Base-by-base conservation (phyloP, 1,140 invertebrate genomes). In the Zaprionus nigranus region DNA sequence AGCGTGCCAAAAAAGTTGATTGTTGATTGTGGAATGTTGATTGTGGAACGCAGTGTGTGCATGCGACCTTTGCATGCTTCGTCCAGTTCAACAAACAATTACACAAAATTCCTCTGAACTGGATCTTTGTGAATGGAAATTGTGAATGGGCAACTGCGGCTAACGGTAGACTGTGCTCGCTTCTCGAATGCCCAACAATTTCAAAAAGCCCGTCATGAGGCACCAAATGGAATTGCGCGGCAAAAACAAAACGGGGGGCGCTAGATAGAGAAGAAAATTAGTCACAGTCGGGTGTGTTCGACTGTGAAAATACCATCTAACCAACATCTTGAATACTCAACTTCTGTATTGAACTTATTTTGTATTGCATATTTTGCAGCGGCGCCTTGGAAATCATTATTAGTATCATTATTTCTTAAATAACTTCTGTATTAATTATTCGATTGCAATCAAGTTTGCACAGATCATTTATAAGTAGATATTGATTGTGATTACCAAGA, bases 21-120 rank as follows among this genome's bases (percentile, higher is more conserved):
- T 78, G 59, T 46, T 81, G 79, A 76, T 64, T 72, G 78, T 34
- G 49, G 67, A 78, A 22, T 77, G 57, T 28, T 79, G 70, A 67
- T 17, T 57, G 81, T 54, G 79, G 78, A 54, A 51, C 46, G 56
- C 71, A 76, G 73, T 43, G 49, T 65, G 26, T 34, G 30, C 30
- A 34, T 34, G 30, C 30, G 30, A 30, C 40, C 40, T 2, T 15
- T 43, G 0, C 40, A 43, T 17, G 2, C n/a, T n/a, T 17, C 38
- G 53, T 11, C 20, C 46, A 13, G 20, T 51, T 51, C 46, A 51
- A 51, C 46, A 72, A 77, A 73, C 78, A 79, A 77, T 73, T 77
- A 67, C 62, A 73, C 68, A 22, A 76, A 79, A 63, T 72, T 63
- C 62, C 40, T 51, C 28, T 38, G 62, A 17, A 11, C n/a, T 17